Percentiles rank a stretch among this genome's conserved stretches.
Conservation (phyloP, 2,113 vertebrate genomes). For the Embiotoca jacksoni region DNA sequence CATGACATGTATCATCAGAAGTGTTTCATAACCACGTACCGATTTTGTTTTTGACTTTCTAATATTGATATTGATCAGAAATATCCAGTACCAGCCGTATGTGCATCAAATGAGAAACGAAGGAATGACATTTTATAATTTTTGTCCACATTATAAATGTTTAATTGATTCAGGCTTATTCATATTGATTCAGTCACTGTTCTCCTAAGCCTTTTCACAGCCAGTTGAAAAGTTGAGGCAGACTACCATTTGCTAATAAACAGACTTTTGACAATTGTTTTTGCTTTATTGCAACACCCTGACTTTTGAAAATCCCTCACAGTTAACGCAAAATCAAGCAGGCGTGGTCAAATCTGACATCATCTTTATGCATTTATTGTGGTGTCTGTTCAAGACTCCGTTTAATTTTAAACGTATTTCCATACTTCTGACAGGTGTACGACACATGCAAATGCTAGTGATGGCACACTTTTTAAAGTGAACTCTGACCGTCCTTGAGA, state of each 20-base stretch:
- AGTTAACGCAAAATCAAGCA: not conserved
- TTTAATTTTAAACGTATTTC: not conserved
- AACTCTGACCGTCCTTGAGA: too few relatives aligned
- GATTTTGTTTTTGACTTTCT: too few relatives aligned
- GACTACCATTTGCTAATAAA: too few relatives aligned
- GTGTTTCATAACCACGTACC: too few relatives aligned
- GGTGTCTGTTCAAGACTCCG: not conserved
- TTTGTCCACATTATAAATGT: not conserved
- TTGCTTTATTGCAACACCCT: too few relatives aligned
- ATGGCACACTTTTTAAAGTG: too few relatives aligned
- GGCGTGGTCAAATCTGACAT: not conserved
- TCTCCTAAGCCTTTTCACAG: too few relatives aligned
- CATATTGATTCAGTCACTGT: too few relatives aligned
- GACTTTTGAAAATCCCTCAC: not conserved
- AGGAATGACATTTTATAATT: not conserved
- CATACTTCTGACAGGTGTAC: not conserved
- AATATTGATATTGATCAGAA: too few relatives aligned
- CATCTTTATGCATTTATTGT: not conserved
- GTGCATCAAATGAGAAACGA: not conserved
- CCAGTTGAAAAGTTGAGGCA: too few relatives aligned
- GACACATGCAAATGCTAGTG: not conserved
- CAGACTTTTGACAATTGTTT: too few relatives aligned
- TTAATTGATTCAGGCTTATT: not conserved
- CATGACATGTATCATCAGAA: too few relatives aligned
- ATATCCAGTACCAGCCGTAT: not conserved